Evolutionary conservation across 2,888 invertebrate species (phyloP).

Genomic region (Diloba caeruleocephala): DNA sequence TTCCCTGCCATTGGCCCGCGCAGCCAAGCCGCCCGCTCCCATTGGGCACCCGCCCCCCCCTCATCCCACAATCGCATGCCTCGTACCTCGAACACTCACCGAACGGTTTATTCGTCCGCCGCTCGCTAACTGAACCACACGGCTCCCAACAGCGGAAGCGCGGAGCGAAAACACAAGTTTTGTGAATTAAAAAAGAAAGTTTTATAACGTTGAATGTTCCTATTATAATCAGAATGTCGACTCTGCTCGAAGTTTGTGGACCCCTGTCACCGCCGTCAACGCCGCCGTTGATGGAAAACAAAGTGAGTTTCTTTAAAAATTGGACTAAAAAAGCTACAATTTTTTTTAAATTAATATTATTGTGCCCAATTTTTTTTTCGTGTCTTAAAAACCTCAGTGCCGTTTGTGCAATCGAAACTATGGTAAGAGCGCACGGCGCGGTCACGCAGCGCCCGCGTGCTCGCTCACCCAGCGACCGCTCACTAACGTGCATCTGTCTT

Average conservation of each 20-base stretch:
- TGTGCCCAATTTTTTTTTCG: slow-evolving; percentile 10
- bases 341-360: slow-evolving; percentile 35
- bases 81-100: slow-evolving; percentile 79
- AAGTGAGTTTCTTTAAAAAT: slow-evolving; percentile 81
- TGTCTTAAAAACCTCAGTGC: slow-evolving; percentile 48
- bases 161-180: slow-evolving; percentile 77
- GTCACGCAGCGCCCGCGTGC: slow-evolving; percentile 84
- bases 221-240: slow-evolving; percentile 77
- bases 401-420: slow-evolving; percentile 82
- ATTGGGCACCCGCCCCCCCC: slow-evolving; percentile 90
- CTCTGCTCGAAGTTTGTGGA: slow-evolving; percentile 84
- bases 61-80: slow-evolving; percentile 91
- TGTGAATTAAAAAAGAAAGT: slow-evolving; percentile 85
- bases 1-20: slow-evolving; percentile 88
- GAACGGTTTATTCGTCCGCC: slow-evolving; percentile 87
- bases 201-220: slow-evolving; percentile 77
- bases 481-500: slow-evolving; percentile 80
- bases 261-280: slow-evolving; percentile 92
- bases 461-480: slow-evolving; percentile 73
- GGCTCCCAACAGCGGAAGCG: slow-evolving; percentile 74
- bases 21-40: slow-evolving; percentile 92
- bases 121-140: slow-evolving; percentile 80
- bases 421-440: slow-evolving; percentile 68
- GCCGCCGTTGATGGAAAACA: slow-evolving; percentile 90
- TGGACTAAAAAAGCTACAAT: slow-evolving; percentile 37